Percentiles rank a stretch among this genome's conserved stretches.
Evolutionary conservation across 2,888 invertebrate species (phyloP).

Genomic region (Hermaeophaga mercurialis): DNA sequence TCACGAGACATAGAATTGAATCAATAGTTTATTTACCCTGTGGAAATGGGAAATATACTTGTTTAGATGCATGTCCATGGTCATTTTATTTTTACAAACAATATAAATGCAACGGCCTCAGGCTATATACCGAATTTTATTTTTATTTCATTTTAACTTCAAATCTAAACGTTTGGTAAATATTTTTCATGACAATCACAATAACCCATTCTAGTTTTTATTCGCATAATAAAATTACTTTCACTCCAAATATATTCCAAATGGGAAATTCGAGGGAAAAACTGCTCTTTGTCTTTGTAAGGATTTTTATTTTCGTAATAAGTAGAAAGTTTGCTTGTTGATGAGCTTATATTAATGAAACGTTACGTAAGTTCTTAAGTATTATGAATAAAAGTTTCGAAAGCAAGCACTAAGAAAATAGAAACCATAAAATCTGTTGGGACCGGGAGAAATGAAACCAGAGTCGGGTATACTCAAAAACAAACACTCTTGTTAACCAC

Average conservation of each 20-base stretch:
- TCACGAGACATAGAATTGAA: too few species aligned
- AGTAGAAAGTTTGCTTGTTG: constrained; percentile 1
- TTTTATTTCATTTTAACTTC: too few species aligned
- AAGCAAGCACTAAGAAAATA: constrained; percentile 1
- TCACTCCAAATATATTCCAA: too few species aligned
- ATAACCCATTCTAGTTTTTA: too few species aligned
- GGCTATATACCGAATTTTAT: too few species aligned
- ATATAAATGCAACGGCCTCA: not conserved
- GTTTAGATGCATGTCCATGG: not conserved
- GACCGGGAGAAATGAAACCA: not conserved
- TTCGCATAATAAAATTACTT: too few species aligned
- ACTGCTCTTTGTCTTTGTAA: not conserved
- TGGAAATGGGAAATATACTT: not conserved
- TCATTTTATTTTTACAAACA: not conserved
- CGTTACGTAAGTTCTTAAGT: constrained; percentile 1
- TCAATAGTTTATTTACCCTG: too few species aligned
- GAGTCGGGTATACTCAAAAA: not conserved
- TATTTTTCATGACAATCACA: too few species aligned
- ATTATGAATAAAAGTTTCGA: constrained; percentile 13
- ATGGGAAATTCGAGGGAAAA: too few species aligned
- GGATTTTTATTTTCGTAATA: constrained; percentile 3
- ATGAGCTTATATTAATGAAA: constrained; percentile 12
- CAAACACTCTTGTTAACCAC: too few species aligned
- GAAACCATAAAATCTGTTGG: constrained; percentile 4
- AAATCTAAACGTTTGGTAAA: too few species aligned